A percentile compares a stretch with the other conserved stretches of the same genome.
These are phyloP conservation scores for Antrozous pallidus DNA, from an alignment of 2,797 vertebrate genomes.

Conservation along the genomic window DNA sequence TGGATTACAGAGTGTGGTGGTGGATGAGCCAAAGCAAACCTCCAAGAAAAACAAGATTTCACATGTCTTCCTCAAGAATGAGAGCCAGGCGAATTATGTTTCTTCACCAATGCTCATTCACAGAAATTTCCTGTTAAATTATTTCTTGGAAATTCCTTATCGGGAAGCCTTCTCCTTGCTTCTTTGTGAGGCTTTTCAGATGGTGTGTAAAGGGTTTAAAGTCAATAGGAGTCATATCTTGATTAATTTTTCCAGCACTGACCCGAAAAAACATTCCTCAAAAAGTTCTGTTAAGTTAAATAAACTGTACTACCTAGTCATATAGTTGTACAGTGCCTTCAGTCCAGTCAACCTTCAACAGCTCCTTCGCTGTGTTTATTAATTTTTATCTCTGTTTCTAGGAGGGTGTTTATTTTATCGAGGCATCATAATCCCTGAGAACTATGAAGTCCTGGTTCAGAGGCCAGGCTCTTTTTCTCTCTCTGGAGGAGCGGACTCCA, in stretches of 20 bases:
- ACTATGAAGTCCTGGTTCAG: neutral
- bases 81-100: neutral
- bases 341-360: neutral
- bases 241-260: neutral
- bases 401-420: neutral
- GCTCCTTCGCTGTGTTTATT: neutral
- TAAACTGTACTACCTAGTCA: neutral
- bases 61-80: neutral
- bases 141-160: neutral
- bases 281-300: neutral
- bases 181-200: neutral
- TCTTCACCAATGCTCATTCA: neutral
- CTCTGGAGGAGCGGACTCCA: neutral
- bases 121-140: neutral
- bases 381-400: neutral
- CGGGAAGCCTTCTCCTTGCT: neutral
- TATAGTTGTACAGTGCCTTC: neutral
- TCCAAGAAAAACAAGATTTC: neutral
- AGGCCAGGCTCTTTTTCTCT: neutral
- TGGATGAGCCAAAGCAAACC: neutral
- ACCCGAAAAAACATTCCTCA: neutral
- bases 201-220: neutral
- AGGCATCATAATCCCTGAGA: neutral
- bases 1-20: neutral
- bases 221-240: neutral